Evolutionary conservation across 2,888 invertebrate species (phyloP).

Genomic region (Sepioteuthis lessoniana): DNA sequence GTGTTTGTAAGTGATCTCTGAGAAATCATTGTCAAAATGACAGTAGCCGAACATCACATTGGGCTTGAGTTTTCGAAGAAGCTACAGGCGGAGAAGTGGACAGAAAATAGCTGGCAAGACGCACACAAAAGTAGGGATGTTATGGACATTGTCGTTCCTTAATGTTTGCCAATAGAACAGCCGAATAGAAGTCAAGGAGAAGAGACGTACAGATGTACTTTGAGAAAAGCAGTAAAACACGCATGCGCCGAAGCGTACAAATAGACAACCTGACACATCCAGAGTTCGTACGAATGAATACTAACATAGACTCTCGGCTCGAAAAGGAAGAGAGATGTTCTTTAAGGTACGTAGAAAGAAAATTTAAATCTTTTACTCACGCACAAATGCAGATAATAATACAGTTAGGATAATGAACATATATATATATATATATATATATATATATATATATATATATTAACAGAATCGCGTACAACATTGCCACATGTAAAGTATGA

Average conservation of each 20-base stretch:
- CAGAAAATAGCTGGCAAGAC: not conserved
- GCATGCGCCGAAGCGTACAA: not conserved
- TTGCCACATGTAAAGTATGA: too few species aligned
- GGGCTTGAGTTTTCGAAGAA: not conserved
- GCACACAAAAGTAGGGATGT: not conserved
- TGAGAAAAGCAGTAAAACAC: not conserved
- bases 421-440: too few species aligned
- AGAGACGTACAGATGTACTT: not conserved
- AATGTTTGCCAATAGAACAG: not conserved
- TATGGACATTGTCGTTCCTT: not conserved
- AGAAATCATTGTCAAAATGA: not conserved
- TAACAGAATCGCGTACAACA: too few species aligned
- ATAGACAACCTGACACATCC: not conserved
- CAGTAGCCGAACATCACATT: not conserved
- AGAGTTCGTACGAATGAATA: not conserved
- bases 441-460: too few species aligned
- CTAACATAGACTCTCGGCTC: not conserved
- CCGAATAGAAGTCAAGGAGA: not conserved
- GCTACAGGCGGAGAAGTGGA: not conserved
- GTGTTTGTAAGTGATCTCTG: constrained; percentile 11
- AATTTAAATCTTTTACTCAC: too few species aligned
- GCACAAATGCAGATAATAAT: too few species aligned
- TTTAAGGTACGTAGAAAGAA: not conserved
- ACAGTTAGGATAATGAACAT: too few species aligned
- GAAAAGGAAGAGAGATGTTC: not conserved